Evolutionary conservation across 2,797 vertebrate species (phyloP).

Genomic region (Heliangelus exortis): DNA sequence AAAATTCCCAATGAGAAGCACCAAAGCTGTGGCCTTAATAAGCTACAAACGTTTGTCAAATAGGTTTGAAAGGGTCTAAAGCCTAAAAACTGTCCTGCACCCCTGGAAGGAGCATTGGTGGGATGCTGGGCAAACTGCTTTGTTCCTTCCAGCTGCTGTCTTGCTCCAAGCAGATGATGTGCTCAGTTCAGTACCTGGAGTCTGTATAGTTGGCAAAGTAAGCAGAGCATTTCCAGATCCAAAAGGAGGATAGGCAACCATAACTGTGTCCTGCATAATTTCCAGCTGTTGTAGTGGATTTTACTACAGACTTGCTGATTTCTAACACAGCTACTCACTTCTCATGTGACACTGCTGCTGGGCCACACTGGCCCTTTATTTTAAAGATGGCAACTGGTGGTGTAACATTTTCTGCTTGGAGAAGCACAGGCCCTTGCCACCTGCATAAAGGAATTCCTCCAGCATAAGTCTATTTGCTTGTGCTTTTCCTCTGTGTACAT

Average conservation of each 20-base stretch:
- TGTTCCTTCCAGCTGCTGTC: neutral
- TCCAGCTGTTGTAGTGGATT: neutral
- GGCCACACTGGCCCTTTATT: neutral
- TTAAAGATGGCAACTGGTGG: neutral
- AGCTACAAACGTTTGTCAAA: neutral
- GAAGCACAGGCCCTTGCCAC: neutral
- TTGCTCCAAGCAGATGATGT: neutral
- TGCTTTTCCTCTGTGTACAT: constrained; percentile 6
- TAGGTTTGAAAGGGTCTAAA: neutral
- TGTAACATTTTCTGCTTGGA: neutral
- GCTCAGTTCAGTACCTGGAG: neutral
- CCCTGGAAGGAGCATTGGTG: neutral
- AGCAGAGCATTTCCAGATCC: neutral
- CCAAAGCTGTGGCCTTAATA: neutral
- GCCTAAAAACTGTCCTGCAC: neutral
- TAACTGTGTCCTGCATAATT: neutral
- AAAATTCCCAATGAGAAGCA: neutral
- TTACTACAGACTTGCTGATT: neutral
- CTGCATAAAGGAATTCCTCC: neutral
- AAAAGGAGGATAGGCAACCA: neutral
- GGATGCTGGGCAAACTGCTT: neutral
- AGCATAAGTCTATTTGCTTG: neutral
- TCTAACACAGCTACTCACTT: neutral
- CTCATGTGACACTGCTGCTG: neutral
- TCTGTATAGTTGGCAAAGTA: neutral